Conservation (phyloP, 2,797 vertebrate genomes). For the Phoebastria nigripes region DNA sequence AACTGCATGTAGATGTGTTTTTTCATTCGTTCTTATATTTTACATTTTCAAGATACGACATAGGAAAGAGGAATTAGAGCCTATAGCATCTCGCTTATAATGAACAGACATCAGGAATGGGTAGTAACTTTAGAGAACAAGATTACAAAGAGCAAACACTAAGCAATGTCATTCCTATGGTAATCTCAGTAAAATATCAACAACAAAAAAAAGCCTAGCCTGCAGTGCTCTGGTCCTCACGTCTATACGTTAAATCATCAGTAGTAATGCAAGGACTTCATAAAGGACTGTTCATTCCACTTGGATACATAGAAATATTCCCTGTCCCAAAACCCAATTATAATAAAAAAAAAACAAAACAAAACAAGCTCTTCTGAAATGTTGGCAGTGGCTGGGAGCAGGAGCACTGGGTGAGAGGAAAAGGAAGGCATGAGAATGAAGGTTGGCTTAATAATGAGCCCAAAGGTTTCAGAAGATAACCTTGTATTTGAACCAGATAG, state of each 20-base stretch:
- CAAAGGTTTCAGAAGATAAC: background rate
- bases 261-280: background rate
- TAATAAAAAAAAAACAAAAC: background rate
- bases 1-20: background rate
- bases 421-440: background rate
- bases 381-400: background rate
- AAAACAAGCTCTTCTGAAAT: background rate
- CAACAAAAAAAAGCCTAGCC: background rate
- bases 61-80: background rate
- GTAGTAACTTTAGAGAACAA: background rate
- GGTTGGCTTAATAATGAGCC: background rate
- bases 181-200: background rate
- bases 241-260: background rate
- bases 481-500: background rate
- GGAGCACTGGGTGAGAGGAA: background rate
- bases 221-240: background rate
- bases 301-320: background rate
- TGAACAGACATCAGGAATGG: background rate
- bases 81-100: background rate
- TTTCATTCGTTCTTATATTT: background rate
- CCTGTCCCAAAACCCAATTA: background rate
- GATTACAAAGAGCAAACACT: background rate
- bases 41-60: background rate
- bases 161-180: background rate
- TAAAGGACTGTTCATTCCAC: background rate